phyloP scores from a whole-genome alignment of 1,140 invertebrate genomes.

The Tetraneura akinire region DNA sequence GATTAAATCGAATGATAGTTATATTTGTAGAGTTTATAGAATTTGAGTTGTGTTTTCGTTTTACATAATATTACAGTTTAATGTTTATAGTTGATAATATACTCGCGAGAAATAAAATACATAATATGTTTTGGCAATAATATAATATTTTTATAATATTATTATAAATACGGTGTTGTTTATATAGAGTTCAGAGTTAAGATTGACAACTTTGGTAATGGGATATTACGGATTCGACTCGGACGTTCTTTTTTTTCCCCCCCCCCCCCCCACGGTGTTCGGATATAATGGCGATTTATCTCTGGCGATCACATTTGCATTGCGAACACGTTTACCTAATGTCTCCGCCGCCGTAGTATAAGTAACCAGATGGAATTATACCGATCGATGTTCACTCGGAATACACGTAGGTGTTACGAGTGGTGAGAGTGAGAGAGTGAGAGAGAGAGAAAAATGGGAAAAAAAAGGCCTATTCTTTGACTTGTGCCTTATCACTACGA shows the following conservation, averaged over 20 bases:
- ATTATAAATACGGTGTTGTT: too few relatives aligned
- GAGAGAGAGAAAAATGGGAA: neutral
- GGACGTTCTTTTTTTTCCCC: neutral
- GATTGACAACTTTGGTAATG: conserved; percentile 2
- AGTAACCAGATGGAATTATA: conserved; percentile 13
- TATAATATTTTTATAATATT: too few relatives aligned
- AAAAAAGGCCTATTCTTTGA: conserved; percentile 31
- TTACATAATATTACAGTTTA: too few relatives aligned
- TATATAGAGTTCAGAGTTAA: neutral
- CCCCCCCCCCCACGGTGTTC: too few relatives aligned
- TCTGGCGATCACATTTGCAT: conserved; percentile 33
- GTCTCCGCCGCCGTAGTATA: neutral
- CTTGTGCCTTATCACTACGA: conserved; percentile 30
- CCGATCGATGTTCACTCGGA: neutral
- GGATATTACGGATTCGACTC: neutral
- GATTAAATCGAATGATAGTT: too few relatives aligned
- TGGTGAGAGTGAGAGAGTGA: too few relatives aligned
- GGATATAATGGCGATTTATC: neutral
- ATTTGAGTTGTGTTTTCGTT: too few relatives aligned
- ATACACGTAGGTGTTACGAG: too few relatives aligned
- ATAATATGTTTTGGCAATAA: too few relatives aligned
- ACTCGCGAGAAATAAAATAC: too few relatives aligned
- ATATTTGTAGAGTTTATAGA: too few relatives aligned
- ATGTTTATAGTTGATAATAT: too few relatives aligned
- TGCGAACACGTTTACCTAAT: conserved; percentile 24